Base-by-base conservation (phyloP, 2,797 vertebrate genomes). In the Chloroceryle amazona region DNA sequence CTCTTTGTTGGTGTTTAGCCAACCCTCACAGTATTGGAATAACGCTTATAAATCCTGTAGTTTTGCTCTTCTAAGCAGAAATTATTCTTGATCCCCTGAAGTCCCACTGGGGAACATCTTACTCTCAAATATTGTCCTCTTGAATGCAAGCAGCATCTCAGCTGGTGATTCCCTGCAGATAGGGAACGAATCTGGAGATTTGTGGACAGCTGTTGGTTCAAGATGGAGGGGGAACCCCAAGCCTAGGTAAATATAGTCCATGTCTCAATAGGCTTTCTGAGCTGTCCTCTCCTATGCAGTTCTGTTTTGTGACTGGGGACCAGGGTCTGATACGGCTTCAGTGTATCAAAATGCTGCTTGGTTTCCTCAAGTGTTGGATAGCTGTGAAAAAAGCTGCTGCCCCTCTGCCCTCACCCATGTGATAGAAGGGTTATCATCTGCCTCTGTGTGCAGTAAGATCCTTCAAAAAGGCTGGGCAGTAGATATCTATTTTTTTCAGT, bases 341-440 rank as follows among this genome's bases (percentile, higher is more conserved):
- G 7, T 57, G 14, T 52, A 28, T 25, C 10, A 28, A 9, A 71
- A 65, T 37, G 5, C 22, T 72, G 18, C 39, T 76, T 82, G 57
- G 44, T 46, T 90, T 93, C 91, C 86, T 79, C 54, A 78, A 28
- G 85, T 11, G 2, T 18, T 92, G 91, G 88, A 76, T 71, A 80
- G 67, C 78, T 95, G 93, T 94, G 93, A 94, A 81, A 81, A 95
- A 94, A 91, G 37, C 88, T 94, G 94, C 44, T 51, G 39, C 54
- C 81, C 75, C 33, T 76, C 72, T 89, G 80, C 68, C 72, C 91
- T 89, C 67, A 71, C 90, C 90, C 51, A 37, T 82, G 81, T 82
- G 74, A 66, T 91, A 82, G 41, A 82, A 79, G 58, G 46, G 63
- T 93, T 95, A 73, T 93, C 17, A 9, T 73, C 85, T 80, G 66